Base-by-base conservation (phyloP, 2,888 invertebrate species). In the Brachypalpus laphriformis region DNA sequence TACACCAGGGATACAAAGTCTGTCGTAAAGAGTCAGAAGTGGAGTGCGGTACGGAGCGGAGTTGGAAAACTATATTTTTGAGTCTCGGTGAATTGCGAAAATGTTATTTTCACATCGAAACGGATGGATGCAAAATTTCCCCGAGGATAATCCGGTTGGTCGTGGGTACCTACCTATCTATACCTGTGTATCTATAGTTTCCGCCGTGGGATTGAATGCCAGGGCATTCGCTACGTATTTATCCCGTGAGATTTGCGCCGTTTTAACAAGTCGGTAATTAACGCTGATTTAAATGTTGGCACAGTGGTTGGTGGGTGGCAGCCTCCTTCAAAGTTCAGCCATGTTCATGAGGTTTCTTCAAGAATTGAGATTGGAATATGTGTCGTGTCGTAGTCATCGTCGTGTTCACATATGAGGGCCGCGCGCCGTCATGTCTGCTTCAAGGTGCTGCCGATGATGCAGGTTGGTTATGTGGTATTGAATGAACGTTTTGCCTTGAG, bases 191-290 rank as follows among this genome's bases (percentile, higher is more conserved):
- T 25, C n/a, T 3, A 40, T 37, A 49, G 51, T 11, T 22, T 20
- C 18, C 20, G 2, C 45, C 28, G 11, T 22, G 18, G 18, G 56
- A 34, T 40, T 31, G 16, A 6, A 68, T 45, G 37, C 56, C 25
- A 5, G 14, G 14, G 31, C 18, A 31, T 34, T 42, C n/a, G n/a
- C 37, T 28, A 37, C 42, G 45, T 42, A 40, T 20, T 14, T 34
- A 65, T 74, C 82, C 66, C 42, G 14, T 49, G 74, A 31, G 83
- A 74, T 61, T 63, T 74, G 54, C 70, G 45, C 47, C 63, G 31
- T 51, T 72, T 80, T 78, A 82, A 83, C 80, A 80, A 80, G 83
- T 70, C 74, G 78, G 83, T 83, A 83, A 83, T 83, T 83, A 83
- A 83, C 74, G 80, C 68, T 80, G 83, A 83, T 83, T 83, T 83